Percentiles rank a stretch among this genome's conserved stretches.
These are phyloP conservation scores for Caenorhabditis parvicauda DNA, from an alignment of 2,888 invertebrate species.

Conservation along the genomic window DNA sequence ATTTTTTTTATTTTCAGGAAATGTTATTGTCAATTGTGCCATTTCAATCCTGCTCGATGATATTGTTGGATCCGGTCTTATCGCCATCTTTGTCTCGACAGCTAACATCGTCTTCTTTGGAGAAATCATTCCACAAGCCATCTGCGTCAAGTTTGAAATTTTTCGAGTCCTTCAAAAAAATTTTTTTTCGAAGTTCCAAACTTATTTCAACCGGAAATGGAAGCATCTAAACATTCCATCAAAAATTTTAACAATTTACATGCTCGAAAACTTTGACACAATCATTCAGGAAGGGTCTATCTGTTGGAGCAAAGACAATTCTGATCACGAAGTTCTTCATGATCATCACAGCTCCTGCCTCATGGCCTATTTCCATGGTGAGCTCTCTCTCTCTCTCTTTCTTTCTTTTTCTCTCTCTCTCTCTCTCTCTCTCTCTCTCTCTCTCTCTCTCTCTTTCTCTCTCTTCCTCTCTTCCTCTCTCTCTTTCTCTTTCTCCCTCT, in stretches of 20 bases:
- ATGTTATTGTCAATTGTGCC: constrained; percentile 66
- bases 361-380: constrained; percentile 70
- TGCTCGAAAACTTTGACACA: not conserved
- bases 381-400: constrained; percentile 70
- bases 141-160: constrained; percentile 58
- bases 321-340: constrained; percentile 88
- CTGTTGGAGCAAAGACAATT: constrained; percentile 71
- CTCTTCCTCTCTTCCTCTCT: too few relatives aligned
- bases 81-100: constrained; percentile 58
- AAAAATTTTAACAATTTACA: not conserved
- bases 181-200: not conserved
- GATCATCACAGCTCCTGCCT: constrained; percentile 80
- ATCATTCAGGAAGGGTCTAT: constrained; percentile 49
- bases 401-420: constrained; percentile 5
- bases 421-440: not conserved
- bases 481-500: too few relatives aligned
- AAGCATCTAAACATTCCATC: too few relatives aligned
- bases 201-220: not conserved
- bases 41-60: constrained; percentile 93
- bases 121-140: constrained; percentile 72
- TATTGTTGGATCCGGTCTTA: constrained; percentile 68
- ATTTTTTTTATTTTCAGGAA: too few relatives aligned
- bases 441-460: too few relatives aligned
- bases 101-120: constrained; percentile 81
- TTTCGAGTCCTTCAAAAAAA: constrained; percentile 73